Evolutionary conservation across 2,888 invertebrate genomes (phyloP), one percentile per base, ranked within the genome.

Genomic region (Euplagia quadripunctaria): DNA sequence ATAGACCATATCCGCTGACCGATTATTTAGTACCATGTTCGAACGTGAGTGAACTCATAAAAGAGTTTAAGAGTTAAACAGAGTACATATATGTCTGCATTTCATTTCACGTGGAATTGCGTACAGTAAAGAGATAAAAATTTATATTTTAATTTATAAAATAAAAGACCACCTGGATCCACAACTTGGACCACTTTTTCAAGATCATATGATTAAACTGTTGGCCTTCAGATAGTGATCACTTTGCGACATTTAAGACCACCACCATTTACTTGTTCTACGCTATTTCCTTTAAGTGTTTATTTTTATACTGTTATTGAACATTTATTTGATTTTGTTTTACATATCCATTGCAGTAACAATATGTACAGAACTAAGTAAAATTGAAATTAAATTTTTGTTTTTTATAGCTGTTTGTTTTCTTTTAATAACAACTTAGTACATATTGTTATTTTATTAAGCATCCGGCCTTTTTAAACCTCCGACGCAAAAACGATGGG

Each of bases 181-280:
- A 31, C 49, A 70, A 49, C 9, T 17, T 17, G 61, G 31, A 31
- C 31, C 31, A 31, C 31, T 31, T 31, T 58, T 68, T 68, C 58
- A 68, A 68, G 58, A n/a, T 58, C 42, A 52, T 43, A 58, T 6
- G 6, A 42, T 41, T 55, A 68, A n/a, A 17, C 17, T 0, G 16
- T 41, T n/a, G 43, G 41, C 70, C 70, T 70, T 70, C 63, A 41
- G 51, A 64, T 42, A 63, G 63, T 42, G 63, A 49, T 70, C 70
- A 64, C 70, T 64, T 63, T 51, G n/a, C n/a, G 70, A 70, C 63
- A 64, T 70, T 70, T 70, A 70, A 70, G 51, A 70, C 31, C 49
- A 52, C 43, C 31, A 31, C 31, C 31, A 52, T 51, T 61, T 17
- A 65, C 68, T 46, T 4, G 61, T 69, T 69, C 31, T 61, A 16